phyloP scores from a whole-genome alignment of 2,113 vertebrate genomes.

The Leptobrachium leishanense region DNA sequence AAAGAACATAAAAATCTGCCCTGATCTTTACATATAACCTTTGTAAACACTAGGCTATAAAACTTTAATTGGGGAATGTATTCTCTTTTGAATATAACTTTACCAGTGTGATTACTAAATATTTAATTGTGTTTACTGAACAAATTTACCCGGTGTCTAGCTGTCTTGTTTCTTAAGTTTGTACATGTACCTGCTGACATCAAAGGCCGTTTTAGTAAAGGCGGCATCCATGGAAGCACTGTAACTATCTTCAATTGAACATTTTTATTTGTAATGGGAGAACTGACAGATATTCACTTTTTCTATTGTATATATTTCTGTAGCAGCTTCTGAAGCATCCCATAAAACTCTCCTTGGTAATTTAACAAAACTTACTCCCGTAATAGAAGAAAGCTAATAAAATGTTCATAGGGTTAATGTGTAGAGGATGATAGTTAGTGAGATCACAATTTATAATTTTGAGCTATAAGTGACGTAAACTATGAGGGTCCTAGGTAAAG shows the following conservation, averaged over 20 bases:
- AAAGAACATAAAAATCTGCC: background rate
- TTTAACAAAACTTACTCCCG: conserved; percentile 60
- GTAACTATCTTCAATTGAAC: conserved; percentile 63
- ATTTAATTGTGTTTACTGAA: conserved; percentile 71
- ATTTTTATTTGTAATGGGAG: conserved; percentile 64
- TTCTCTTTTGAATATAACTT: conserved; percentile 30
- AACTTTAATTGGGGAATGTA: conserved; percentile 56
- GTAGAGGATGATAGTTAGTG: conserved; percentile 48
- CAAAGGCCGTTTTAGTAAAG: conserved; percentile 66
- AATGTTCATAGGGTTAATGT: conserved; percentile 68
- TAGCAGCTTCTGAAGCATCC: conserved; percentile 67
- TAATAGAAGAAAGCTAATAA: conserved; percentile 58
- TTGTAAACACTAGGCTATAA: conserved; percentile 38
- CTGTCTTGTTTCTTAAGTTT: conserved; percentile 69
- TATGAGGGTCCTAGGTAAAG: too few species aligned
- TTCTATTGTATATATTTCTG: conserved; percentile 67
- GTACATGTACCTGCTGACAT: conserved; percentile 59
- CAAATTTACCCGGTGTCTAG: conserved; percentile 60
- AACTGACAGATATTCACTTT: conserved; percentile 57
- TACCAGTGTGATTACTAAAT: conserved; percentile 58
- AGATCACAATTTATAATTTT: too few species aligned
- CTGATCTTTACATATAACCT: background rate
- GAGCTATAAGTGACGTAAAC: too few species aligned
- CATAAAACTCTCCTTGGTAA: conserved; percentile 70
- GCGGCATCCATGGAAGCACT: conserved; percentile 65